phyloP scores from a whole-genome alignment of 2,113 vertebrate genomes.

The crab-eating macaque (Macaca fascicularis) region T2T-MFA8v1.1 NC_088379.1:27835001-27835500 shows the following conservation, averaged over 20 bases:
- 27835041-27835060: not conserved
- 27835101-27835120: not conserved
- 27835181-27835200: not conserved
- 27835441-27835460: not conserved
- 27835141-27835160: not conserved
- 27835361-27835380: not conserved
- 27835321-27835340: not conserved
- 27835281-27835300: not conserved
- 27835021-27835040: not conserved
- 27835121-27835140: not conserved
- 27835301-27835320: not conserved
- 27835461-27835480: not conserved
- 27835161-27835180: not conserved
- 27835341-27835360: not conserved
- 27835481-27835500: not conserved
- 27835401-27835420: not conserved
- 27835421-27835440: not conserved
- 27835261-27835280: not conserved
- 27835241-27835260: not conserved
- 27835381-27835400: not conserved
- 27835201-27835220: not conserved
- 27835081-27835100: not conserved
- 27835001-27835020: rapidly evolving
- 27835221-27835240: not conserved
- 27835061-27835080: not conserved